Evolutionary conservation across 2,888 invertebrate species (phyloP), one percentile per base, ranked within the genome.

Genomic region (Tetramorium bicarinatum): DNA sequence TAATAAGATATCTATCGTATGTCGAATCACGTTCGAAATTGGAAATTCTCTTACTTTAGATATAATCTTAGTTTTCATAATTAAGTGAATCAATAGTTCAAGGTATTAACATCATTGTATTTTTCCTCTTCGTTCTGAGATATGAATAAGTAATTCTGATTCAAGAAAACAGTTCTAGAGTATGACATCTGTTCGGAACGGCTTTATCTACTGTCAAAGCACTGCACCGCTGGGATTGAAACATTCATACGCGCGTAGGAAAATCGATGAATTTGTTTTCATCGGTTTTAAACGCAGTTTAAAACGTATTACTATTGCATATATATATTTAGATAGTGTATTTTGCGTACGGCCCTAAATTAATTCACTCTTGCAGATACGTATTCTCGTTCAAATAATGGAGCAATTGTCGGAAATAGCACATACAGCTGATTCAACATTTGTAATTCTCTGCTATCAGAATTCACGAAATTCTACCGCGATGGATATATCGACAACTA

Each of bases 41-140:
- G 11, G 15, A 21, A 47, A 67, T 54, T 44, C 67, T 59, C 47
- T 59, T 79, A 49, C 21, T 11, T 15, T 34, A 11, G 21, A 8
- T 15, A 4, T n/a, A 41, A 44, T 47, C 21, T 69, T 47, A 47
- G 49, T 79, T 79, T 79, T 59, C 79, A 79, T 79, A 79, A 79
- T 80, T 80, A 80, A 80, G 13, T 41, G 9, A 69, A 8, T 18
- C 52, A 15, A 59, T 34, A 21, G 8, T 59, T 25, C 1, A 18
- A 25, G 44, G 15, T 8, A 56, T 18, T 29, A 8, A n/a, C 13
- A 4, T 34, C 13, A 25, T n/a, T 49, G 21, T 38, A 15, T 38
- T 59, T 9, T 21, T 59, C 9, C 41, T 59, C 47, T n/a, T 52
- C 2, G 13, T 41, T 15, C 21, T 15, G 38, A 18, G 18, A 71